These are phyloP conservation scores for Rhea americana DNA, from an alignment of 2,113 vertebrate genomes.

Conservation along the genomic window DNA sequence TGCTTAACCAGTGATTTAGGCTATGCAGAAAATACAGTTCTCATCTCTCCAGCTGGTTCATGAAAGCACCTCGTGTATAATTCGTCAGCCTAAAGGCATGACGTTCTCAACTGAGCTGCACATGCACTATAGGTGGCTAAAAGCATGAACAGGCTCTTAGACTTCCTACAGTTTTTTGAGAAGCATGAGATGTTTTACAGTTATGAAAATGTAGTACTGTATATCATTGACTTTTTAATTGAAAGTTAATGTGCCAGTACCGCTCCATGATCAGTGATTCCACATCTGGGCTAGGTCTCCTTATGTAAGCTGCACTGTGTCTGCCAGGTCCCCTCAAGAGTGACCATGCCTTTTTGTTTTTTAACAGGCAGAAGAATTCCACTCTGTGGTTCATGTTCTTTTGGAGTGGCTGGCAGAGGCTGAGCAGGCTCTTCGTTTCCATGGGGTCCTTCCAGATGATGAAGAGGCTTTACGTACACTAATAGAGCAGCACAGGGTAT, in stretches of 20 bases:
- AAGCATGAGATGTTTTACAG: slow-evolving; percentile 39
- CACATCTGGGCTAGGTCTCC: not conserved
- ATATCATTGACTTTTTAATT: slow-evolving; percentile 54
- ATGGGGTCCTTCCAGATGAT: slow-evolving; percentile 92
- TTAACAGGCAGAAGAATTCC: slow-evolving; percentile 94
- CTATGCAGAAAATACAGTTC: not conserved
- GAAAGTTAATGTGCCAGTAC: slow-evolving; percentile 19
- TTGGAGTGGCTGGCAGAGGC: slow-evolving; percentile 97
- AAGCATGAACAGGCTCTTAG: slow-evolving; percentile 44
- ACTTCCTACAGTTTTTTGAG: slow-evolving; percentile 21
- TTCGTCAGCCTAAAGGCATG: slow-evolving; percentile 34
- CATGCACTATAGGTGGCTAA: slow-evolving; percentile 46
- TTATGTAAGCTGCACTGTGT: not conserved
- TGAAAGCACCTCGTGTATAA: slow-evolving; percentile 3
- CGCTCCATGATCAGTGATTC: slow-evolving; percentile 20
- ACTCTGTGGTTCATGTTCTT: slow-evolving; percentile 92
- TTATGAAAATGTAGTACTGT: slow-evolving; percentile 41
- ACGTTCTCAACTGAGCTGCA: slow-evolving; percentile 31
- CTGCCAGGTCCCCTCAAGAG: not conserved
- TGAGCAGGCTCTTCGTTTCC: slow-evolving; percentile 93
- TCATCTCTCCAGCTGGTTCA: slow-evolving; percentile 29
- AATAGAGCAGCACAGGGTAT: slow-evolving; percentile 93
- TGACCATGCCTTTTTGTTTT: not conserved
- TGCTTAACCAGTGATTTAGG: slow-evolving; percentile 6
- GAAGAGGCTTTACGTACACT: slow-evolving; percentile 88